Percentiles rank a stretch among this genome's conserved stretches.
Evolutionary conservation across 2,888 invertebrate species (phyloP).

Genomic region (Psylliodes chrysocephalus): DNA sequence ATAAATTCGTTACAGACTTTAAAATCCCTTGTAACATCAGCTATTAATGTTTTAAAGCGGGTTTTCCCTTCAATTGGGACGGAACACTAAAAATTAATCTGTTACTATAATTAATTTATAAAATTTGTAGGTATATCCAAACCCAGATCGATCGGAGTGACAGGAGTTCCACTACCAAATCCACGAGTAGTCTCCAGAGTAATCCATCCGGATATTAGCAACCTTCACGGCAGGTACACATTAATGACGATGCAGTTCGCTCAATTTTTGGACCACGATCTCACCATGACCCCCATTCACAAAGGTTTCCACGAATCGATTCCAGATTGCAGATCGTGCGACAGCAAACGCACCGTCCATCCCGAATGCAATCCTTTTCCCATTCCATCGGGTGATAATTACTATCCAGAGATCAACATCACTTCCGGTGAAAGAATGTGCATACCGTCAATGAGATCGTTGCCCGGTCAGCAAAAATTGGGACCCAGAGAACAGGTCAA

Average conservation of each 20-base stretch:
- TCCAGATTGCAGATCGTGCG: constrained; percentile 89
- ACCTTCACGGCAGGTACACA: constrained; percentile 87
- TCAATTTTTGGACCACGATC: constrained; percentile 93
- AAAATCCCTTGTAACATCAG: too few relatives aligned
- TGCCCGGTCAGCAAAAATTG: constrained; percentile 89
- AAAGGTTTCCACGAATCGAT: constrained; percentile 91
- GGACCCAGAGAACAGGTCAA: constrained; percentile 94
- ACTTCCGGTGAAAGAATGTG: constrained; percentile 86
- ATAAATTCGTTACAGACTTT: too few relatives aligned
- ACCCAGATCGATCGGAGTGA: constrained; percentile 78
- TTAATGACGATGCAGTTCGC: constrained; percentile 96
- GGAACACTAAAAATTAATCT: too few relatives aligned
- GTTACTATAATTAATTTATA: too few relatives aligned
- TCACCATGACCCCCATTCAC: constrained; percentile 93
- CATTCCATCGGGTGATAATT: constrained; percentile 88
- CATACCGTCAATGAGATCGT: constrained; percentile 93
- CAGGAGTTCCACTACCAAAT: constrained; percentile 83
- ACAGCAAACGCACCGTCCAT: constrained; percentile 87
- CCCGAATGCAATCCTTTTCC: constrained; percentile 95
- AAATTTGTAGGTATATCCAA: constrained; percentile 80
- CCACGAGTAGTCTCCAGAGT: constrained; percentile 87
- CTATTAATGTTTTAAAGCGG: too few relatives aligned
- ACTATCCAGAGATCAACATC: constrained; percentile 87
- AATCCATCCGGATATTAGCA: constrained; percentile 92
- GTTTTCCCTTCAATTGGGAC: too few relatives aligned